phyloP scores from a whole-genome alignment of 37 sponge, comb jelly and placozoan genomes.

The Hormiphora californensis region DNA sequence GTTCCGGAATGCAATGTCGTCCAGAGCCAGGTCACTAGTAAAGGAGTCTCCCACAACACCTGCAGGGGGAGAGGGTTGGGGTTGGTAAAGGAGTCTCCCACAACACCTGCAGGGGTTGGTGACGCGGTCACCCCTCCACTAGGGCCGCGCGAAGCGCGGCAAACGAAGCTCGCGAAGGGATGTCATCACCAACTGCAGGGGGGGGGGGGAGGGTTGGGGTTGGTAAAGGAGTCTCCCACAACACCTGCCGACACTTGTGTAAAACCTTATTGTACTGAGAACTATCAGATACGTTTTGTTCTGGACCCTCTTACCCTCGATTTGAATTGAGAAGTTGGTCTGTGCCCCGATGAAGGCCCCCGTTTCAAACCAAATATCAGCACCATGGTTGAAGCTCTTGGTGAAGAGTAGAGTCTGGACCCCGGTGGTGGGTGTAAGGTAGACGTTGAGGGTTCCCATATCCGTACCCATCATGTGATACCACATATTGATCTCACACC shows the following conservation, averaged over 20 bases:
- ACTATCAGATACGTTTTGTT: too few relatives aligned
- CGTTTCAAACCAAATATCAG: slow-evolving; percentile 46
- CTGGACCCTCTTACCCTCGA: slow-evolving; percentile 1
- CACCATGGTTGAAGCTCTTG: slow-evolving; percentile 28
- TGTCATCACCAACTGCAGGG: too few relatives aligned
- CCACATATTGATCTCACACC: slow-evolving; percentile 35
- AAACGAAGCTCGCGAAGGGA: too few relatives aligned
- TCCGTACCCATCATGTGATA: slow-evolving; percentile 43
- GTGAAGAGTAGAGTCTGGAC: neutral
- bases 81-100: slow-evolving; percentile 1
- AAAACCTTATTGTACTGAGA: too few relatives aligned
- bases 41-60: slow-evolving; percentile 27
- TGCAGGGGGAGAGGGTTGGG: neutral
- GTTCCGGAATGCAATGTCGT: slow-evolving; percentile 36
- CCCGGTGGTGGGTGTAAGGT: neutral
- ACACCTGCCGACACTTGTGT: slow-evolving; percentile 3
- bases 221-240: neutral
- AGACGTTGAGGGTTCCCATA: slow-evolving; percentile 22
- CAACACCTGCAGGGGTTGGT: neutral
- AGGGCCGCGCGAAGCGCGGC: too few relatives aligned
- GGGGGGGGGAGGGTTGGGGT: too few relatives aligned
- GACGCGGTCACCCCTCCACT: slow-evolving; percentile 1
- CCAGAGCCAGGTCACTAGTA: slow-evolving; percentile 41
- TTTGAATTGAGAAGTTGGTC: slow-evolving; percentile 38
- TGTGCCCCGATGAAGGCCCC: slow-evolving; percentile 46